A percentile compares a stretch with the other conserved stretches of the same genome.
Conservation (phyloP, 2,113 vertebrate species). For the Neodontobutis hainanensis region DNA sequence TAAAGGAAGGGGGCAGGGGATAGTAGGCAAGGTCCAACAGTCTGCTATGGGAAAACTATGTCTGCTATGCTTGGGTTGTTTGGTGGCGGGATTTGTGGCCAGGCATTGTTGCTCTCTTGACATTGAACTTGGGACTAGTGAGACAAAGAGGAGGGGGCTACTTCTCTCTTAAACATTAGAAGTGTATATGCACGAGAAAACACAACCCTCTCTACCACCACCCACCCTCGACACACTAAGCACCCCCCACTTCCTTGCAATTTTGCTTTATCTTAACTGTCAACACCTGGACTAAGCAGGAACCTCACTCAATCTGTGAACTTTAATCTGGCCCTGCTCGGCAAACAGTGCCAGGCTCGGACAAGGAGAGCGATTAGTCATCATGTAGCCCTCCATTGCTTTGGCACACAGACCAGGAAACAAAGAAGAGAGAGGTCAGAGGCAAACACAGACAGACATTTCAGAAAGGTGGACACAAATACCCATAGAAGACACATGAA, state of each 20-base stretch:
- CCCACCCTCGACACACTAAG: slow-evolving; percentile 29
- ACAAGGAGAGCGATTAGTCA: slow-evolving; percentile 68
- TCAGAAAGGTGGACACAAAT: slow-evolving; percentile 23
- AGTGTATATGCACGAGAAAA: slow-evolving; percentile 47
- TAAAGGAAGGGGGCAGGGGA: slow-evolving; percentile 32
- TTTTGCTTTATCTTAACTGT: slow-evolving; percentile 79
- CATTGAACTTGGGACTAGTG: slow-evolving; percentile 75
- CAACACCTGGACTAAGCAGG: slow-evolving; percentile 80
- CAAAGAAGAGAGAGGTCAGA: slow-evolving; percentile 18
- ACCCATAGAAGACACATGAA: background rate
- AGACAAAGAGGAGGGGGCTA: slow-evolving; percentile 7
- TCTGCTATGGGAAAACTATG: slow-evolving; percentile 74
- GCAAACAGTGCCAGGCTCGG: slow-evolving; percentile 71
- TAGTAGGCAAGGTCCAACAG: slow-evolving; percentile 46
- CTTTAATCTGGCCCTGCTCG: slow-evolving; percentile 79
- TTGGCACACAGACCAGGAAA: slow-evolving; percentile 31
- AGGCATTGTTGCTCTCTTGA: slow-evolving; percentile 73
- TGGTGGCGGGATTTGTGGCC: slow-evolving; percentile 72
- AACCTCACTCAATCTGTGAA: slow-evolving; percentile 78
- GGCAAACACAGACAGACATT: slow-evolving; percentile 31
- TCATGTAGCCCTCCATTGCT: slow-evolving; percentile 68
- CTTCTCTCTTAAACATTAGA: slow-evolving; percentile 49
- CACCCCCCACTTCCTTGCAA: slow-evolving; percentile 66
- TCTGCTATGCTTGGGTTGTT: slow-evolving; percentile 69
- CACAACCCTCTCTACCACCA: slow-evolving; percentile 52